Evolutionary conservation across 2,113 vertebrate genomes (phyloP), one percentile per base, ranked within the genome.

Genomic region (Aythya baeri): DNA sequence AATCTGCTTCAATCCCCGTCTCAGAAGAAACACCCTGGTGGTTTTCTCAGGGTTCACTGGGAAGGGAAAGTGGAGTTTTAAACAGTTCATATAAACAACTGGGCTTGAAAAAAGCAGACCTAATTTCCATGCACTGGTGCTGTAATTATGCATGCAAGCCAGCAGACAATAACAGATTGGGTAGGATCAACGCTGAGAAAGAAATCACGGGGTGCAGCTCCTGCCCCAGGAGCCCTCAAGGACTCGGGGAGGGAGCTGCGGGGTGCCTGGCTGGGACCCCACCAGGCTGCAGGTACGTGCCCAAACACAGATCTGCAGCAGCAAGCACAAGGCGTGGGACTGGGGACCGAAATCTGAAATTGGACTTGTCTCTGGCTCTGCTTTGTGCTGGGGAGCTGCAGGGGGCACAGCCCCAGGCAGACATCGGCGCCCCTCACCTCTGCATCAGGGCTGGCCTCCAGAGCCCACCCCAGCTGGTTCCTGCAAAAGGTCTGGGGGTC

Each of bases 171-270:
- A 6, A 49, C 0, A 46, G n/a, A 14, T 13, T 6, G 7, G 23
- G 18, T 46, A 41, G 23, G 81, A 59, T 6, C 72, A 70, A 70
- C 21, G 8, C 44, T 13, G 62, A 59, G 52, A 58, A 71, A 70
- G 34, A 62, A 71, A 57, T 6, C 1, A 25, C 2, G 4, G 71
- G 22, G 22, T 3, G 1, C 75, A 82, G 41, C 31, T 82, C n/a
- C 70, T 29, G 75, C 31, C 22, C 25, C 0, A 0, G 2, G 17
- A 50, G 50, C 34, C 76, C 32, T 26, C 1, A 2, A 32, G 43
- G 31, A n/a, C 49, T 8, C 0, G 1, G 52, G 6, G 5, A 27
- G 15, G 25, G 49, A 73, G 43, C 31, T 3, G 2, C 31, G 8
- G 1, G 2, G 41, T 23, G 65, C 58, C 58, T 17, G 5, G 4